Evolutionary conservation across 2,113 vertebrate species (phyloP).

Genomic region (Bathybates hornii): DNA sequence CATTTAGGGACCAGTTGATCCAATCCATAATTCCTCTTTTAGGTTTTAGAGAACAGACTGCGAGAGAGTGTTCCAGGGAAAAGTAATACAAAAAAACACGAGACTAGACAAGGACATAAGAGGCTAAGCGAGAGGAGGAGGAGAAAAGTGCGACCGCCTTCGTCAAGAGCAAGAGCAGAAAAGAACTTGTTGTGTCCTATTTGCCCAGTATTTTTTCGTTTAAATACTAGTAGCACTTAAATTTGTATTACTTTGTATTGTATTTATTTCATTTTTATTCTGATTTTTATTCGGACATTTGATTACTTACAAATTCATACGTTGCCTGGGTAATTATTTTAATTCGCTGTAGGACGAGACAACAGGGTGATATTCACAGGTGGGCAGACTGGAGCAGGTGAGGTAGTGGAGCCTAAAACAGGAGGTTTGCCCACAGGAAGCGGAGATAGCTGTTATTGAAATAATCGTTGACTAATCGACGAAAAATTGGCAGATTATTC

Average conservation of each 20-base stretch:
- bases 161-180: no score
- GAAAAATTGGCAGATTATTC: neutral
- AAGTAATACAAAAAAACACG: no score
- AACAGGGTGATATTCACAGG: neutral
- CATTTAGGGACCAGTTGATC: no score
- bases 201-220: accelerated
- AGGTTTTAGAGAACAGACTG: no score
- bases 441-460: neutral
- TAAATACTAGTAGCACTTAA: neutral
- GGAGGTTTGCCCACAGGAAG: neutral
- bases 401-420: neutral
- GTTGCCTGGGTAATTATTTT: neutral
- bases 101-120: no score
- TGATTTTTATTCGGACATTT: accelerated
- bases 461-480: neutral
- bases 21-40: no score
- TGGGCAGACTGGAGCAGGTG: neutral
- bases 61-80: no score
- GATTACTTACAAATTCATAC: accelerated
- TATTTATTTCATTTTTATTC: neutral
- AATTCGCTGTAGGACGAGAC: accelerated
- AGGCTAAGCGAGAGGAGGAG: no score
- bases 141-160: no score
- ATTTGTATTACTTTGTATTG: neutral
- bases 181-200: neutral